Evolutionary conservation across 2,113 vertebrate species (phyloP), one percentile per base, ranked within the genome.

Genomic region (Dasyurus viverrinus): DNA sequence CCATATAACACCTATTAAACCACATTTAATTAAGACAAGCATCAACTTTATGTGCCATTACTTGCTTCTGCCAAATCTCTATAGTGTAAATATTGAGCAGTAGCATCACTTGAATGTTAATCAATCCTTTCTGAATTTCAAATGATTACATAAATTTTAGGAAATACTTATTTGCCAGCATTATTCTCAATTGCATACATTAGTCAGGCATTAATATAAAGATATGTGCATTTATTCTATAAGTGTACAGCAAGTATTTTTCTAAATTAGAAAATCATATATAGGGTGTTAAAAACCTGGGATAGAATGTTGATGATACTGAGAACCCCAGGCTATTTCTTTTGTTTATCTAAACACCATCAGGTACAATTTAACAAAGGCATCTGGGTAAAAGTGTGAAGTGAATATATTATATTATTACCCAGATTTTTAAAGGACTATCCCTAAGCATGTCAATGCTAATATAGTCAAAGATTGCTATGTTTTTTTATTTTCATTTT

Each of bases 11-110:
- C 97, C 98, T 98, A 98, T 99, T 99, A 99, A 98, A 98, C 98
- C 97, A 97, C 98, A 98, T 98, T 99, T 99, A 99, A 99, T 99
- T 99, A 99, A 99, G 99, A 98, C 98, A 97, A 98, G 98, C 98
- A 98, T 97, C 96, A 97, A 98, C 98, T 99, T 98, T 98, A 98
- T 98, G 98, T 98, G 97, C 98, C 98, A 98, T 98, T 98, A 99
- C 99, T 99, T 98, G 98, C 98, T 98, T 98, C 97, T 97, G 98
- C 97, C 98, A 98, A 96, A 97, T 99, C 98, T 99, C 98, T 97
- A 1, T 98, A 98, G 98, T 97, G 97, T 99, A 99, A 99, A 99
- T 99, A 99, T 99, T 98, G 99, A 99, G 98, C 98, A 91, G 97
- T 95, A 96, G 93, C 97, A 93, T 98, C 97, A 95, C 98, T 91